A percentile compares a stretch with the other conserved stretches of the same genome.
Evolutionary conservation across 2,113 vertebrate genomes (phyloP).

Genomic region (Hyperoodon ampullatus): DNA sequence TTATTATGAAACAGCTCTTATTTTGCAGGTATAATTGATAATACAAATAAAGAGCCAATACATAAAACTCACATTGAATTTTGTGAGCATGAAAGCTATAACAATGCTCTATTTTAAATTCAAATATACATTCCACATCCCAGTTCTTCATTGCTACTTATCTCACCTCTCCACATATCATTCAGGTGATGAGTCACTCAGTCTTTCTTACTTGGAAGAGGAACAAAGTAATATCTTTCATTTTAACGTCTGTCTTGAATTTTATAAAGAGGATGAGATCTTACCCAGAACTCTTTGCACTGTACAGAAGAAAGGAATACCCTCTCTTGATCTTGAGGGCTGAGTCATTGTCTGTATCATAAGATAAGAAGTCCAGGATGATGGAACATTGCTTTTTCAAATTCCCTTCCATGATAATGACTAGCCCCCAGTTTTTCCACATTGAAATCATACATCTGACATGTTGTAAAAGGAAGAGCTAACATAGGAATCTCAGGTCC

Average conservation of each 20-base stretch:
- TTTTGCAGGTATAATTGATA: background rate
- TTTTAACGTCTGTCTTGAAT: background rate
- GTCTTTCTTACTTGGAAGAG: background rate
- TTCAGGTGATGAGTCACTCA: background rate
- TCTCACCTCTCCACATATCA: background rate
- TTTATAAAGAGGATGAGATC: background rate
- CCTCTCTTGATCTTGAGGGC: background rate
- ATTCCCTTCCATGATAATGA: background rate
- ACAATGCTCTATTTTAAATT: background rate
- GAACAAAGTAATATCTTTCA: background rate
- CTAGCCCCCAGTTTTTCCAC: background rate
- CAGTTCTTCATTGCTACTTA: background rate
- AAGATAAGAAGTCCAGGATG: background rate
- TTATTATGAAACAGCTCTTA: background rate
- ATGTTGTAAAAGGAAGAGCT: background rate
- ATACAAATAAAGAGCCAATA: background rate
- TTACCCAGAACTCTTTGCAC: background rate
- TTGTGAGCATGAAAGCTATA: background rate
- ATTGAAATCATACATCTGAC: background rate
- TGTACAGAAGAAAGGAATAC: background rate
- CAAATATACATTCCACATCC: background rate
- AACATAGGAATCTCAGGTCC: background rate
- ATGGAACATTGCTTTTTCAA: background rate
- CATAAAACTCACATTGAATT: background rate
- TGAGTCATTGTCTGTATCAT: background rate